phyloP scores from a whole-genome alignment of 1,140 invertebrate genomes.

The Cyphomyrmex costatus region DNA sequence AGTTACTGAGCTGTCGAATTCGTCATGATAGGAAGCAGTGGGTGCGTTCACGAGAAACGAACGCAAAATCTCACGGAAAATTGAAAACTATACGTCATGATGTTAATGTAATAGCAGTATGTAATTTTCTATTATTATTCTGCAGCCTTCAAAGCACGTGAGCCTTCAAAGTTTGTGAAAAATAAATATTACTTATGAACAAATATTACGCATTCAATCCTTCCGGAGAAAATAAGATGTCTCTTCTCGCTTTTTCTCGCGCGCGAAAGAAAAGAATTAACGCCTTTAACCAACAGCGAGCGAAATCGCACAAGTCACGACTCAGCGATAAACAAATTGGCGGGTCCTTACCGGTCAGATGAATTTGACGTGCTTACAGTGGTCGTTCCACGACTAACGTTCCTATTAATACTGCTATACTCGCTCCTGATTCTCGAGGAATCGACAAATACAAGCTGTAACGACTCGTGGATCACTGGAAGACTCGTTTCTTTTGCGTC shows the following conservation, averaged over 20 bases:
- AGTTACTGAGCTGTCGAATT: background rate
- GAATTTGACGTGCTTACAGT: background rate
- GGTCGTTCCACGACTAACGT: background rate
- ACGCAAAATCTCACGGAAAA: background rate
- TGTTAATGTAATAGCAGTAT: background rate
- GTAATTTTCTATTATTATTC: background rate
- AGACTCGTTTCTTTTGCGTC: background rate
- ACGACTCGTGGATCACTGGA: background rate
- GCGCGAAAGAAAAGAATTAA: background rate
- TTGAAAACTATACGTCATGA: background rate
- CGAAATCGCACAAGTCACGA: background rate
- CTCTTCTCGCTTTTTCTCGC: background rate
- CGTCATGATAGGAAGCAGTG: background rate
- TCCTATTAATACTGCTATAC: background rate
- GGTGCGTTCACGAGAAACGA: background rate
- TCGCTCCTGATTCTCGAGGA: background rate
- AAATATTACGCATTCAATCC: background rate
- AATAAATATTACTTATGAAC: too few relatives aligned
- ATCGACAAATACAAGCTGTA: background rate
- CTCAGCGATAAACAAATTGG: background rate
- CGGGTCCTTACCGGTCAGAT: conserved; percentile 7
- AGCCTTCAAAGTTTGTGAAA: background rate
- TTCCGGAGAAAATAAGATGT: too few relatives aligned
- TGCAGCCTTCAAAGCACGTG: background rate
- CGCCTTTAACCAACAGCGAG: too few relatives aligned